Evolutionary conservation across 2,113 vertebrate species (phyloP).

Genomic region (Pygoscelis adeliae): DNA sequence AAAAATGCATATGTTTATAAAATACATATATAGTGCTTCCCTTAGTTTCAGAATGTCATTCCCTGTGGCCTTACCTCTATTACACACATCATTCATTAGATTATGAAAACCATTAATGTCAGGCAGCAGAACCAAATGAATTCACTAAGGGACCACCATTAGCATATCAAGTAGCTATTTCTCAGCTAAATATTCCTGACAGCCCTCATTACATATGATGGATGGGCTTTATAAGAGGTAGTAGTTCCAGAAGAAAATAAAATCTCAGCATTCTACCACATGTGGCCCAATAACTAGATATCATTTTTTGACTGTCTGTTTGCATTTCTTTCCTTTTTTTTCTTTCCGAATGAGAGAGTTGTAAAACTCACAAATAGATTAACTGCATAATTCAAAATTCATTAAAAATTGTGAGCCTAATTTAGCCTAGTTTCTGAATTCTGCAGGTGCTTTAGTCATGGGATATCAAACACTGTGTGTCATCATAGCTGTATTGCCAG

Average conservation of each 20-base stretch:
- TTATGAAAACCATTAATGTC: slow-evolving; percentile 94
- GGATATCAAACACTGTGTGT: slow-evolving; percentile 1
- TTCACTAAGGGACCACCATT: slow-evolving; percentile 84
- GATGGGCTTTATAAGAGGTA: slow-evolving; percentile 88
- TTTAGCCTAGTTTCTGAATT: slow-evolving; percentile 66
- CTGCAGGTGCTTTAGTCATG: slow-evolving; percentile 42
- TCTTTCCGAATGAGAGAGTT: slow-evolving; percentile 49
- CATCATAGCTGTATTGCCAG: slow-evolving; percentile 14
- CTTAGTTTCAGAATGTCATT: slow-evolving; percentile 66
- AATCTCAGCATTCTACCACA: slow-evolving; percentile 69
- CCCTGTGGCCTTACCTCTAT: slow-evolving; percentile 80
- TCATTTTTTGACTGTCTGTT: slow-evolving; percentile 67
- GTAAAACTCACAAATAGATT: slow-evolving; percentile 73
- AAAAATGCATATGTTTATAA: slow-evolving; percentile 46
- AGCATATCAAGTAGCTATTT: slow-evolving; percentile 91
- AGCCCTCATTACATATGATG: slow-evolving; percentile 89
- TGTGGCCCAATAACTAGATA: slow-evolving; percentile 57
- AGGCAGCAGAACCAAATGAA: slow-evolving; percentile 88
- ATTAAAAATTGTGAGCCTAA: slow-evolving; percentile 65
- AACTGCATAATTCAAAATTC: slow-evolving; percentile 71
- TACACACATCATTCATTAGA: slow-evolving; percentile 93
- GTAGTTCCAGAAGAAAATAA: slow-evolving; percentile 80
- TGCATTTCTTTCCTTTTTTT: slow-evolving; percentile 38
- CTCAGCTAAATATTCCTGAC: slow-evolving; percentile 90
- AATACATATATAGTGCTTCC: slow-evolving; percentile 36